Percentiles rank a stretch among this genome's conserved stretches.
These are phyloP conservation scores for Noctilio leporinus DNA, from an alignment of 2,113 vertebrate genomes.

Conservation along the genomic window DNA sequence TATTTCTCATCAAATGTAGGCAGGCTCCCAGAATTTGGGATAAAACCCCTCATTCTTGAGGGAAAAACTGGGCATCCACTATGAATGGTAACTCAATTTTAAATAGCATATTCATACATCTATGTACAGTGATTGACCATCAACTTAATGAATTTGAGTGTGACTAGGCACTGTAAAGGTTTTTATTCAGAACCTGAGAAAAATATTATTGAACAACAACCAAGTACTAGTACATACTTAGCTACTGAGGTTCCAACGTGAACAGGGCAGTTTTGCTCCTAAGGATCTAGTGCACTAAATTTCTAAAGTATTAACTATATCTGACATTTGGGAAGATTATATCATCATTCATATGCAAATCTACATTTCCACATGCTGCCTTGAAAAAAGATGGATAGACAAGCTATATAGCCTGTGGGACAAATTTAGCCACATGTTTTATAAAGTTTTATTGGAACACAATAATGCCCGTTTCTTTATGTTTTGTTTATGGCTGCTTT, in stretches of 20 bases:
- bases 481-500: not conserved
- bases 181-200: not conserved
- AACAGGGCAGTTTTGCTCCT: not conserved
- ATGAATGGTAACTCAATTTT: not conserved
- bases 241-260: not conserved
- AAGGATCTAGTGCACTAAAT: not conserved
- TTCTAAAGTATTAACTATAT: not conserved
- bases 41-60: not conserved
- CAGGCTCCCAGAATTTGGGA: not conserved
- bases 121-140: not conserved
- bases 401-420: not conserved
- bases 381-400: not conserved
- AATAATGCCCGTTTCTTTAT: not conserved
- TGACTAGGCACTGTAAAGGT: not conserved
- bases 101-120: not conserved
- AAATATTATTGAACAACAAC: not conserved
- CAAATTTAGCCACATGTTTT: not conserved
- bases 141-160: not conserved
- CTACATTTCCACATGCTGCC: not conserved
- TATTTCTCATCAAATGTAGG: not conserved
- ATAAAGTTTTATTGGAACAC: not conserved
- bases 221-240: not conserved
- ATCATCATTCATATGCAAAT: not conserved
- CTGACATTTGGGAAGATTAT: not conserved
- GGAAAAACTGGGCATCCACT: not conserved